Conservation (phyloP, 1,140 invertebrate genomes). For the Drosophila elegans region DNA sequence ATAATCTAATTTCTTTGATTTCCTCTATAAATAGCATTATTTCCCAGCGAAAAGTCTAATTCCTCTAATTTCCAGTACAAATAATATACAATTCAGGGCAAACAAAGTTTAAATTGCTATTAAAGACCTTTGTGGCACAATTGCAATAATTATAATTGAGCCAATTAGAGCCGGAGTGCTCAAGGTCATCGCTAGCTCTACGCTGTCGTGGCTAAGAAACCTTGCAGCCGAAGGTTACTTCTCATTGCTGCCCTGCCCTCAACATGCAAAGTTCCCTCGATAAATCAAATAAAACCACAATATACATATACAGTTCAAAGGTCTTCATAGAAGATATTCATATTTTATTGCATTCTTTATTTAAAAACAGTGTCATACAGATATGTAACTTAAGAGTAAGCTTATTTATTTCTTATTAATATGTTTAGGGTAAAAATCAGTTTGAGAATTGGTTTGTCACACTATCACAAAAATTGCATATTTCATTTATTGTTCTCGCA, state of each 20-base stretch:
- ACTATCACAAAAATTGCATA: constrained; percentile 71
- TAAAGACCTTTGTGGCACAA: background rate
- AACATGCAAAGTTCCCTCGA: background rate
- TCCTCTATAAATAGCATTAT: no score
- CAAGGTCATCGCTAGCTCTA: constrained; percentile 49
- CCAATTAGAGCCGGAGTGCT: constrained; percentile 19
- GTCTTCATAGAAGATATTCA: constrained; percentile 36
- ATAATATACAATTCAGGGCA: background rate
- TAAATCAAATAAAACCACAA: constrained; percentile 48
- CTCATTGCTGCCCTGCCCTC: background rate
- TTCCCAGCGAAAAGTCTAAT: background rate
- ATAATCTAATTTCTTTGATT: no score
- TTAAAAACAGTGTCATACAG: constrained; percentile 24
- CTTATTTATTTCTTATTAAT: constrained; percentile 21
- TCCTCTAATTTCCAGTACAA: background rate
- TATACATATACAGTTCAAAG: background rate
- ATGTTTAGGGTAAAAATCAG: constrained; percentile 25
- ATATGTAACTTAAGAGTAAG: constrained; percentile 14
- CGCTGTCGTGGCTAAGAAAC: constrained; percentile 7
- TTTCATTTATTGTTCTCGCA: constrained; percentile 49
- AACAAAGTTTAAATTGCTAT: background rate
- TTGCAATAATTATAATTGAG: constrained; percentile 7
- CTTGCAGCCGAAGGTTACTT: constrained; percentile 18
- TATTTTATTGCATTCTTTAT: constrained; percentile 35
- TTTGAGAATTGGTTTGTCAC: constrained; percentile 34